Evolutionary conservation across 2,888 invertebrate species (phyloP).

Genomic region (Priocnemis perturbator): DNA sequence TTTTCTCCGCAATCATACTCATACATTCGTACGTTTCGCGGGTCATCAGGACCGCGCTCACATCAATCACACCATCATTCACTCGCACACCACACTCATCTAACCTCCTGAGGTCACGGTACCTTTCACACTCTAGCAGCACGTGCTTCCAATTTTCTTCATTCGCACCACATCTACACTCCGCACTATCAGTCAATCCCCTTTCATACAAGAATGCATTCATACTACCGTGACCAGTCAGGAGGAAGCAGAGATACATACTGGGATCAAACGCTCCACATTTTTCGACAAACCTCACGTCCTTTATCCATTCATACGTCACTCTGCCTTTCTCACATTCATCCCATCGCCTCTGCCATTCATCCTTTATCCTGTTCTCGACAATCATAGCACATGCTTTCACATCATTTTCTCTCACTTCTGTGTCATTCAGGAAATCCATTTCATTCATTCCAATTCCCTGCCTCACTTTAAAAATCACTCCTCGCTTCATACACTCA

Average conservation of each 20-base stretch:
- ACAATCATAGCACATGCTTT: background rate
- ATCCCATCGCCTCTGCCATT: slow-evolving; percentile 20
- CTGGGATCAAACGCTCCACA: slow-evolving; percentile 14
- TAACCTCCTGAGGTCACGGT: too few relatives aligned
- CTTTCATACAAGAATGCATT: too few relatives aligned
- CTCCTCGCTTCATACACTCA: slow-evolving; percentile 19
- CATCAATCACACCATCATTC: too few relatives aligned
- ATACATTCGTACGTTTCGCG: too few relatives aligned
- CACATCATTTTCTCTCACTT: background rate
- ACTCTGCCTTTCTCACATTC: slow-evolving; percentile 9
- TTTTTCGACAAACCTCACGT: slow-evolving; percentile 4
- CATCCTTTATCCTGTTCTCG: background rate
- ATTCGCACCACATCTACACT: slow-evolving; percentile 4
- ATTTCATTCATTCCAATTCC: background rate
- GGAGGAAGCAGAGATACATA: background rate
- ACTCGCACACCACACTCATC: too few relatives aligned
- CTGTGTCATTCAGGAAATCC: background rate
- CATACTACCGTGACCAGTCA: too few relatives aligned
- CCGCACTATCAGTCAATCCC: background rate
- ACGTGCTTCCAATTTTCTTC: background rate
- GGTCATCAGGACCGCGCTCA: too few relatives aligned
- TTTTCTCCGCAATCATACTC: too few relatives aligned
- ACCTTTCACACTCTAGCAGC: background rate
- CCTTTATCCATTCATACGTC: slow-evolving; percentile 19
- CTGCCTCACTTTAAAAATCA: background rate